Evolutionary conservation across 2,888 invertebrate genomes (phyloP), one percentile per base, ranked within the genome.

Genomic region (Steromphala cineraria): DNA sequence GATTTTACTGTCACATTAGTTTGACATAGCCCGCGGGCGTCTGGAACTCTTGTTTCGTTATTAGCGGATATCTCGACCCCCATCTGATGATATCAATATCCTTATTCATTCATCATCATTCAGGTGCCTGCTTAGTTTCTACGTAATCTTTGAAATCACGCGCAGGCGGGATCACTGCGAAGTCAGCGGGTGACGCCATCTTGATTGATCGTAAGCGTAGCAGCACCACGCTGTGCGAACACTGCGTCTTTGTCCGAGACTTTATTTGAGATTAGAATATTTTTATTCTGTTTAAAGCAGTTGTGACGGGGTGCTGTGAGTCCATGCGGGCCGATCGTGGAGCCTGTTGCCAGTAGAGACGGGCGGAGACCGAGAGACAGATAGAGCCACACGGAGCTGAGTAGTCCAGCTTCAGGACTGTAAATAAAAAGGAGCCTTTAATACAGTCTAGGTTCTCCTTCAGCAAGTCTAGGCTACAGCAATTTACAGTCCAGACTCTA

Each of bases 251-350:
- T 71, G 71, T 71, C 36, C 19, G n/a, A 10, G 40, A 71, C 71
- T 71, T 40, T 13, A 71, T 19, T 19, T 31, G 40, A 40, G 40
- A 71, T 71, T 71, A 40, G 71, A 71, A 40, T 17, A n/a, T 71
- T 36, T 71, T n/a, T 36, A 71, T 71, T 36, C 71, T 71, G 71
- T 71, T 71, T 71, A n/a, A 71, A 71, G 71, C 71, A 71, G n/a
- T 71, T 36, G 31, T 36, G 28, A 28, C 36, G 36, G n/a, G 40
- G 31, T 36, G 71, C 71, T 40, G 71, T 19, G 31, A 71, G 71
- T 71, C 17, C 71, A 40, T 31, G 71, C 40, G 36, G 28, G 36
- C 71, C n/a, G 17, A 71, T 36, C 40, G 17, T 62, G 71, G 40
- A 28, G 71, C 71, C 71, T 71, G 71, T 71, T 71, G 71, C 46